Evolutionary conservation across 2,113 vertebrate genomes (phyloP).

Genomic region (Abramis brama): DNA sequence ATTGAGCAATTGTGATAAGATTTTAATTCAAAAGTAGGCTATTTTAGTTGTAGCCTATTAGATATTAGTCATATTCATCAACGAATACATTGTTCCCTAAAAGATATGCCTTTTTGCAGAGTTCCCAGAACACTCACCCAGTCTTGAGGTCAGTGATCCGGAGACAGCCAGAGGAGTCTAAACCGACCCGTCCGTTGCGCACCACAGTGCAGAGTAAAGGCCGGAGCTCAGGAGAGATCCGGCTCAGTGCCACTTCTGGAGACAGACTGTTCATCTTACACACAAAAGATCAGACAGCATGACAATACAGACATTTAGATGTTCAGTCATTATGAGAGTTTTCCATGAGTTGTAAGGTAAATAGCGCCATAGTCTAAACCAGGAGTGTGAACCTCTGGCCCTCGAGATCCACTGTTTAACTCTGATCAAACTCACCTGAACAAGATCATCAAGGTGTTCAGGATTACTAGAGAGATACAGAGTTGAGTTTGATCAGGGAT

Average conservation of each 20-base stretch:
- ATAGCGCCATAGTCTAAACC: not conserved
- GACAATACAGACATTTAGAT: not conserved
- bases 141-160: constrained; percentile 96
- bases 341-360: not conserved
- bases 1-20: not conserved
- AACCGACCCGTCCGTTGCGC: constrained; percentile 92
- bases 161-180: constrained; percentile 94
- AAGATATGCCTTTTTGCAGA: not conserved
- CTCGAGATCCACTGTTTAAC: too few species aligned
- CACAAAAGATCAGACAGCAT: constrained; percentile 8
- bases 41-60: not conserved
- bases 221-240: constrained; percentile 90
- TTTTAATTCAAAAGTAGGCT: not conserved
- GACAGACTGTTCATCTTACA: constrained; percentile 84
- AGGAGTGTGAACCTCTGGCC: too few species aligned
- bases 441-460: too few species aligned
- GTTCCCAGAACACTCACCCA: constrained; percentile 52
- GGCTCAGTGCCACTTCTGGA: constrained; percentile 92
- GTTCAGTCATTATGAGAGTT: not conserved
- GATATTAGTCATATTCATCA: not conserved
- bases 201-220: constrained; percentile 93
- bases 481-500: too few species aligned
- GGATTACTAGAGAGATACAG: too few species aligned
- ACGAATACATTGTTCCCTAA: not conserved
- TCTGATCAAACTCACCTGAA: too few species aligned